Percentiles rank a stretch among this genome's conserved stretches.
phyloP scores from a whole-genome alignment of 2,888 invertebrate genomes.

The Pasiphila rectangulata region DNA sequence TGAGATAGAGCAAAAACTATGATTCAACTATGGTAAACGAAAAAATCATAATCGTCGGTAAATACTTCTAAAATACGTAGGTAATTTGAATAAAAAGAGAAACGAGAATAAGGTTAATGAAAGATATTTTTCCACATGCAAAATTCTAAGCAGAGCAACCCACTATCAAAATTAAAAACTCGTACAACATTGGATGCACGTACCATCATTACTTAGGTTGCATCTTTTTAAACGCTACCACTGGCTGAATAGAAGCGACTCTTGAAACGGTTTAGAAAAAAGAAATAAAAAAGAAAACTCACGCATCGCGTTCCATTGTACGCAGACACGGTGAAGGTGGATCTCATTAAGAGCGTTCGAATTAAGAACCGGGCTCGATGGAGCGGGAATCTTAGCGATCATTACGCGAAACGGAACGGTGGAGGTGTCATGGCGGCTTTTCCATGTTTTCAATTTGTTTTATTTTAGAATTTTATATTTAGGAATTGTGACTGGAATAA shows the following conservation, averaged over 20 bases:
- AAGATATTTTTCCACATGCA: constrained; percentile 23
- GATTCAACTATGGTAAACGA: too few species aligned
- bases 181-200: constrained; percentile 36
- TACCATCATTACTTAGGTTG: constrained; percentile 75
- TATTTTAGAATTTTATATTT: constrained; percentile 10
- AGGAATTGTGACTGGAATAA: constrained; percentile 1
- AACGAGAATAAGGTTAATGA: neutral
- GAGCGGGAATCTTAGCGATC: constrained; percentile 76
- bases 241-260: constrained; percentile 65
- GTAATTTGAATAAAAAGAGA: too few species aligned
- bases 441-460: constrained; percentile 30
- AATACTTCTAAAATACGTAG: too few species aligned
- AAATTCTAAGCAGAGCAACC: constrained; percentile 11
- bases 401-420: constrained; percentile 67
- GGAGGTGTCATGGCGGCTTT: constrained; percentile 34
- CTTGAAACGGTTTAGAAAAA: constrained; percentile 64
- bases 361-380: constrained; percentile 72
- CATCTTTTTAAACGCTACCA: constrained; percentile 69
- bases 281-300: constrained; percentile 55
- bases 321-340: constrained; percentile 69
- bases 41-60: too few species aligned
- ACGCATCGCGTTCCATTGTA: constrained; percentile 75
- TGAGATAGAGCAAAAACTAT: neutral
- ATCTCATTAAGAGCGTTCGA: constrained; percentile 76
- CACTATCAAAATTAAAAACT: constrained; percentile 48